These are phyloP conservation scores for Didymodactylos carnosus DNA, from an alignment of 2,888 invertebrate species.

Conservation along the genomic window DNA sequence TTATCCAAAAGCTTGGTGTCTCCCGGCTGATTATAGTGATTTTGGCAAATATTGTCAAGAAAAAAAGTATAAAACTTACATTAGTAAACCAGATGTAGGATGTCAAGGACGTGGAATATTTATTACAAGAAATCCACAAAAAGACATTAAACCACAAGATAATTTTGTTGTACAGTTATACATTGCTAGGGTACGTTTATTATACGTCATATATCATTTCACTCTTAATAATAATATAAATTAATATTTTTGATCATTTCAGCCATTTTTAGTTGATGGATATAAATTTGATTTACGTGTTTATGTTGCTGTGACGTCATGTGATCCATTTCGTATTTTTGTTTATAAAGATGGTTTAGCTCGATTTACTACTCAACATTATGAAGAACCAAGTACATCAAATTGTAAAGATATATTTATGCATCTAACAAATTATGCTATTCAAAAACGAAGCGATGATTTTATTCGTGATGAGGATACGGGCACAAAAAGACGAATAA, in stretches of 20 bases:
- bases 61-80: constrained; percentile 55
- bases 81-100: constrained; percentile 71
- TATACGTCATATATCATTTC: too few species aligned
- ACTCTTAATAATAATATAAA: background rate
- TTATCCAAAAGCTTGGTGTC: constrained; percentile 78
- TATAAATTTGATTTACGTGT: constrained; percentile 76
- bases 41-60: constrained; percentile 44
- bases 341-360: constrained; percentile 76
- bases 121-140: constrained; percentile 52
- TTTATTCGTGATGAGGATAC: constrained; percentile 57
- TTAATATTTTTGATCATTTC: constrained; percentile 12
- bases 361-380: constrained; percentile 67
- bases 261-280: constrained; percentile 69
- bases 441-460: constrained; percentile 68
- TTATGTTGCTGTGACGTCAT: constrained; percentile 67
- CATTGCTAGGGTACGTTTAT: constrained; percentile 6
- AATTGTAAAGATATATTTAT: constrained; percentile 69
- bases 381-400: constrained; percentile 57
- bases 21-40: constrained; percentile 47
- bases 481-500: constrained; percentile 56
- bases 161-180: constrained; percentile 15
- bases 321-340: constrained; percentile 68
- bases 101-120: constrained; percentile 75
- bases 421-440: constrained; percentile 81
- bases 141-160: constrained; percentile 49